These are phyloP conservation scores for Bursaphelenchus okinawaensis DNA, from an alignment of 2,888 invertebrate species.

Conservation along the genomic window DNA sequence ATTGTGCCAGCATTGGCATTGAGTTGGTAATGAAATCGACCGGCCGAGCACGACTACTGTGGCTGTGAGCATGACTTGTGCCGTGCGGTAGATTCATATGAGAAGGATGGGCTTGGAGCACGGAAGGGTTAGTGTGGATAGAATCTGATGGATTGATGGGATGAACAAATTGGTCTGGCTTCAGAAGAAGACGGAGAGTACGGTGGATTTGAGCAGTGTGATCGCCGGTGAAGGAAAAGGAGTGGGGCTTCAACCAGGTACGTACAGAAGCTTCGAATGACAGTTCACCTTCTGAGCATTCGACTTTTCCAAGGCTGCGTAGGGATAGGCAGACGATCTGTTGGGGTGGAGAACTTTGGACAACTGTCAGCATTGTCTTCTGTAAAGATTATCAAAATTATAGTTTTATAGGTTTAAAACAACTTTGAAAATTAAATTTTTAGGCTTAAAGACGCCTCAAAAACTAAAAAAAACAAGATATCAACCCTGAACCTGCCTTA, in stretches of 20 bases:
- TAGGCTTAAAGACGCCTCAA: background rate
- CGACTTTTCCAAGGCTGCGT: conserved; percentile 13
- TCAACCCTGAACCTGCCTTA: background rate
- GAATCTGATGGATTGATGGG: conserved; percentile 4
- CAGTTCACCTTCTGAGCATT: conserved; percentile 10
- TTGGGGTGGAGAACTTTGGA: conserved; percentile 24
- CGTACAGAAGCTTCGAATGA: conserved; percentile 8
- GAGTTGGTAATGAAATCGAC: conserved; percentile 4
- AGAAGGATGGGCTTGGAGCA: background rate
- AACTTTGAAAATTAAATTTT: background rate
- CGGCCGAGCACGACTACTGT: background rate
- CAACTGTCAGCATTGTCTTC: conserved; percentile 22
- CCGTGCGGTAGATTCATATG: background rate
- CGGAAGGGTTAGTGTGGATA: conserved; percentile 1
- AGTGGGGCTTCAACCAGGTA: conserved; percentile 23
- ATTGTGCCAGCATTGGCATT: conserved; percentile 5
- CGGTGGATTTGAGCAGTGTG: conserved; percentile 21
- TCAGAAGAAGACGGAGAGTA: conserved; percentile 2
- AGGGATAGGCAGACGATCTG: conserved; percentile 22
- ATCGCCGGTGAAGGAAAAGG: conserved; percentile 23
- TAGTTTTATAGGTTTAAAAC: background rate
- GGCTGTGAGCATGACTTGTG: background rate
- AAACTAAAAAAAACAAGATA: background rate
- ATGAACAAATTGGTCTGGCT: conserved; percentile 9
- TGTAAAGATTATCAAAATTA: too few relatives aligned